phyloP scores from a whole-genome alignment of 2,888 invertebrate genomes.

The Arrhopalites spinosus region DNA sequence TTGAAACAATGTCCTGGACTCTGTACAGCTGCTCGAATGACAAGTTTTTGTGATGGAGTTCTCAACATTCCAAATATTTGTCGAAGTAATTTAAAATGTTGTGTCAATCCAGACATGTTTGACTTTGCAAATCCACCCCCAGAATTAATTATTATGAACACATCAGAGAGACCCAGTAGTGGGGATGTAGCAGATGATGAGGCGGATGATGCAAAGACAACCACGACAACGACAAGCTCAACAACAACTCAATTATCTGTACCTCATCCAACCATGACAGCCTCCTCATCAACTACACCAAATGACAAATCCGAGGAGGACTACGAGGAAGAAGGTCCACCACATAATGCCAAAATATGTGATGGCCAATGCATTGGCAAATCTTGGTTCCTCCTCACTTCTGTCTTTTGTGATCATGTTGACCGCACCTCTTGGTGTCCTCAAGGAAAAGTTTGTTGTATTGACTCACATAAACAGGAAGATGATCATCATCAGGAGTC shows the following conservation, averaged over 20 bases:
- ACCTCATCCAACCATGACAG: conserved; percentile 59
- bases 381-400: conserved; percentile 71
- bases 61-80: conserved; percentile 75
- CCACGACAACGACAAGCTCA: conserved; percentile 18
- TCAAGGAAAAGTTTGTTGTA: conserved; percentile 29
- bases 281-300: not conserved
- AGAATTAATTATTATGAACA: conserved; percentile 53
- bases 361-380: no score
- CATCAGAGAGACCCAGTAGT: conserved; percentile 15
- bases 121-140: conserved; percentile 47
- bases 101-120: conserved; percentile 63
- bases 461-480: conserved; percentile 12
- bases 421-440: conserved; percentile 75
- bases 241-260: conserved; percentile 34
- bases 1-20: conserved; percentile 71
- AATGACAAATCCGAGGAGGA: not conserved
- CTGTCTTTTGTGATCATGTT: conserved; percentile 86
- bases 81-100: conserved; percentile 76
- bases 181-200: conserved; percentile 33
- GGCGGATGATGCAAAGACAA: conserved; percentile 28
- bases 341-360: no score
- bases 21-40: conserved; percentile 79
- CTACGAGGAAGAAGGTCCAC: not conserved
- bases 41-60: conserved; percentile 85
- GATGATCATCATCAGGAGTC: conserved; percentile 6